Evolutionary conservation across 1,140 invertebrate species (phyloP), one percentile per base, ranked within the genome.

Genomic region (Brachystomella parvula): DNA sequence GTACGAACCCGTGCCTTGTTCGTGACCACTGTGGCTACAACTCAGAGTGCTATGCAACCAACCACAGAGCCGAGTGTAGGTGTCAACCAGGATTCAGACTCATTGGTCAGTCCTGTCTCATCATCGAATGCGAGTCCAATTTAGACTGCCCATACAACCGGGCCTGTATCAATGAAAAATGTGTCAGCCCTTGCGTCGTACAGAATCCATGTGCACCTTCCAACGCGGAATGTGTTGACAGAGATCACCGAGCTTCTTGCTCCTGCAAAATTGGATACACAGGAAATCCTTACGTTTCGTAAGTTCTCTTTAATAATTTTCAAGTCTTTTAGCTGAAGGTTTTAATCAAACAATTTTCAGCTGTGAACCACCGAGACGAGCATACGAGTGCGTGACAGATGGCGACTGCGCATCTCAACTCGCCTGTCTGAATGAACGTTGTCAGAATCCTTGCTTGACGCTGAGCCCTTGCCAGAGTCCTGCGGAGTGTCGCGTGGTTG

Each of bases 131-230:
- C 61, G 59, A 63, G 33, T 56, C 71, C 26, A 91, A 93, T 76
- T 87, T 87, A 65, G 92, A 95, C 67, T 96, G 92, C 79, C 89
- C 91, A 1, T 79, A 81, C 33, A 87, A 93, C 72, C 85, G 87
- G 75, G 85, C 89, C 70, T 96, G 92, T 75, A 84, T 88, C 49
- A 91, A 92, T 71, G 86, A 85, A 60, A 88, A 91, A 73, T 96
- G 92, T 77, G 84, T 90, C 19, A 86, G 91, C 76, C 90, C 91
- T 1, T 96, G 92, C 74, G 75, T 89, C 0, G 30, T 73, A 31
- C 84, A 85, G 56, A 87, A 89, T 74, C 84, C 85, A 9, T 96
- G 92, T 75, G 85, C 89, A 0, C 80, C 83, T 0, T 78, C 84
- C 24, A 73, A 70, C 58, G 89, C 91, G 0, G 84, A 90, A 75